Evolutionary conservation across 2,797 vertebrate species (phyloP).

Genomic region (Pipistrellus pygmaeus): DNA sequence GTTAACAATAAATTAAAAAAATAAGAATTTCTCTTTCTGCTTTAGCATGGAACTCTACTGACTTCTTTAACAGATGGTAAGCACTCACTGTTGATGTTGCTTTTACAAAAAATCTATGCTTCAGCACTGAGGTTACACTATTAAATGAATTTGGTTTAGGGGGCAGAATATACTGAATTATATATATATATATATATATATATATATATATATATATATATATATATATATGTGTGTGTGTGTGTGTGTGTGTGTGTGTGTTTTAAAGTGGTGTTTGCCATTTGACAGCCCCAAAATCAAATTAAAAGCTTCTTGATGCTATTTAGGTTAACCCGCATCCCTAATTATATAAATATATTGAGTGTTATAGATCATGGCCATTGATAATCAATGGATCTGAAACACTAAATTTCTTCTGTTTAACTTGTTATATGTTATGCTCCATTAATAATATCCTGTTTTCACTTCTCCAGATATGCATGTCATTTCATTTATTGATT

Average conservation of each 20-base stretch:
- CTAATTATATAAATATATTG: conserved; percentile 25
- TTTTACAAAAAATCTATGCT: background rate
- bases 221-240: too few species aligned
- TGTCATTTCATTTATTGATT: conserved; percentile 51
- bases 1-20: background rate
- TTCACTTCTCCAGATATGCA: background rate
- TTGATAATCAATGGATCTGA: conserved; percentile 44
- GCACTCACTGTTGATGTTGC: background rate
- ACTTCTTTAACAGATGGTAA: conserved; percentile 1
- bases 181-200: background rate
- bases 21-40: background rate
- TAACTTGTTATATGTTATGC: conserved; percentile 28
- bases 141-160: conserved; percentile 18
- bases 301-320: conserved; percentile 11
- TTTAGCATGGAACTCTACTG: conserved; percentile 11
- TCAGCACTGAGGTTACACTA: background rate
- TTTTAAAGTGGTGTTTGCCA: background rate
- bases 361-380: background rate
- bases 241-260: too few species aligned
- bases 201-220: too few species aligned
- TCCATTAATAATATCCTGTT: conserved; percentile 37
- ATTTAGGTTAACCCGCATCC: background rate
- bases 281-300: background rate
- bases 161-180: background rate
- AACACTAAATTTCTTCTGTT: conserved; percentile 39